Evolutionary conservation across 2,888 invertebrate species (phyloP).

Genomic region (Petrophora chlorosata): DNA sequence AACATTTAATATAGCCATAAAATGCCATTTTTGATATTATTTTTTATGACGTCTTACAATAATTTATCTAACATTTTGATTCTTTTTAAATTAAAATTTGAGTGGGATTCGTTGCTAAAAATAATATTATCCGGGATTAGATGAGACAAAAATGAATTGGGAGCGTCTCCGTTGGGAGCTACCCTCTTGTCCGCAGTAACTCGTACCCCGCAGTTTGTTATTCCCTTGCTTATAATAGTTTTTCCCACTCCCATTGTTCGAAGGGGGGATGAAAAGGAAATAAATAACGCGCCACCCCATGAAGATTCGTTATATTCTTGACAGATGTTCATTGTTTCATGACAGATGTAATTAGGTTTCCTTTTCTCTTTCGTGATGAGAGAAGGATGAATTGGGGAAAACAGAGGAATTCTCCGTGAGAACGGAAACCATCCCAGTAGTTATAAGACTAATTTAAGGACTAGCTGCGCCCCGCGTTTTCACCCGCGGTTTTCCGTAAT

Average conservation of each 20-base stretch:
- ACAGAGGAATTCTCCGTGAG: conserved; percentile 4
- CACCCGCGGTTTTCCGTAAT: too few species aligned
- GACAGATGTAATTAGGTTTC: conserved; percentile 47
- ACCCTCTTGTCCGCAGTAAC: conserved; percentile 26
- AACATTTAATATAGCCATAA: too few species aligned
- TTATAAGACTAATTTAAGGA: too few species aligned
- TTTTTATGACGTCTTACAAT: too few species aligned
- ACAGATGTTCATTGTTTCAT: conserved; percentile 44
- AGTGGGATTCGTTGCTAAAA: too few species aligned
- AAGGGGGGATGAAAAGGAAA: conserved; percentile 40
- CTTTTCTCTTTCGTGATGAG: conserved; percentile 22
- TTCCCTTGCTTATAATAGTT: conserved; percentile 65
- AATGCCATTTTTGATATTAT: too few species aligned
- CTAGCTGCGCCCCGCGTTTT: too few species aligned
- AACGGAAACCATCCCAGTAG: not conserved
- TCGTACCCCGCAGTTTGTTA: conserved; percentile 28
- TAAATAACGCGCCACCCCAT: conserved; percentile 28
- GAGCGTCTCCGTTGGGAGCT: too few species aligned
- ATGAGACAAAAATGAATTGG: too few species aligned
- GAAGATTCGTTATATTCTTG: conserved; percentile 47
- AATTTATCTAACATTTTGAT: too few species aligned
- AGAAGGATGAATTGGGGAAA: conserved; percentile 27
- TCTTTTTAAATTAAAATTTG: too few species aligned
- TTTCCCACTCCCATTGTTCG: conserved; percentile 60
- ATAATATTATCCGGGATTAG: too few species aligned